These are phyloP conservation scores for Mylabris sibirica DNA, from an alignment of 2,888 invertebrate genomes.

Conservation along the genomic window DNA sequence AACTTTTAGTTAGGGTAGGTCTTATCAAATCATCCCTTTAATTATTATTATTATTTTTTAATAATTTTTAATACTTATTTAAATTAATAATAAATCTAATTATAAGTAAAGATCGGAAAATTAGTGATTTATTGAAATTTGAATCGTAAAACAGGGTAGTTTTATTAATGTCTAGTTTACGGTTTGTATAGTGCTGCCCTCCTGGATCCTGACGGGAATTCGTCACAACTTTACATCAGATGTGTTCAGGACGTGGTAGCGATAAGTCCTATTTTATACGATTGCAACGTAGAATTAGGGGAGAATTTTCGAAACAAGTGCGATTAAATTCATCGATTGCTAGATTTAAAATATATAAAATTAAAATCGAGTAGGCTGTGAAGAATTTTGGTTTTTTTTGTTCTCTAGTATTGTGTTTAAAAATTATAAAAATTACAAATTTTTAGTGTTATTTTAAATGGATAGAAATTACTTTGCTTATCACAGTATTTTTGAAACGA, in stretches of 20 bases:
- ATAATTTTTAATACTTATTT: too few species aligned
- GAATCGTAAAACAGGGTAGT: slow-evolving; percentile 11
- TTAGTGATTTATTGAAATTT: neutral
- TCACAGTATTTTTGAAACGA: too few species aligned
- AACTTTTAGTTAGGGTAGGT: neutral
- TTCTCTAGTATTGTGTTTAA: too few species aligned
- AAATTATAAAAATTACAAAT: too few species aligned
- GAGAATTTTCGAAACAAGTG: too few species aligned
- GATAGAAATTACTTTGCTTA: too few species aligned
- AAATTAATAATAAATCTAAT: too few species aligned
- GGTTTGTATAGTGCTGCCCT: slow-evolving; percentile 31
- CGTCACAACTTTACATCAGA: neutral
- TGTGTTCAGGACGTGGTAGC: neutral
- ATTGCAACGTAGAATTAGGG: neutral
- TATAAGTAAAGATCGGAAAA: neutral
- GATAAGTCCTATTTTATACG: neutral
- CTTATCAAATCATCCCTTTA: neutral
- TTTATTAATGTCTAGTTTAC: neutral
- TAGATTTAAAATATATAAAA: too few species aligned
- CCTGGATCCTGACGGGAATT: slow-evolving; percentile 26
- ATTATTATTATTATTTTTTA: too few species aligned
- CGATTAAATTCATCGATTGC: too few species aligned
- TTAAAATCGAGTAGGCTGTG: neutral
- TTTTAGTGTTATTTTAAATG: too few species aligned
- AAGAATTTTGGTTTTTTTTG: neutral